Percentiles rank a stretch among this genome's conserved stretches.
Conservation (phyloP, 1,140 invertebrate genomes). For the Lepidurus apus region DNA sequence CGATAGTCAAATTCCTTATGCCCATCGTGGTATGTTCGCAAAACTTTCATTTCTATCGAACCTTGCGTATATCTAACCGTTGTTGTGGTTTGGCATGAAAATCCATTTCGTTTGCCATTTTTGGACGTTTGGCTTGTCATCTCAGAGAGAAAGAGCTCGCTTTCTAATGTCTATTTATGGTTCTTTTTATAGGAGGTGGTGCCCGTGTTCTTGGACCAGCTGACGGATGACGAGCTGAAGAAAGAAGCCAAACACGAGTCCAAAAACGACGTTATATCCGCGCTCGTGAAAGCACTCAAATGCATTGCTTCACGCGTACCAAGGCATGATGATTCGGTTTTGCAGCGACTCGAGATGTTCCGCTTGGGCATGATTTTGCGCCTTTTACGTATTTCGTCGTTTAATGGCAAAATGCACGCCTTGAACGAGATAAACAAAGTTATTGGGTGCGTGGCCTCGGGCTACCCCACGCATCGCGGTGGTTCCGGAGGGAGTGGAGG, state of each 20-base stretch:
- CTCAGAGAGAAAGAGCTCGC: too few species aligned
- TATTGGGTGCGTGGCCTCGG: constrained; percentile 75
- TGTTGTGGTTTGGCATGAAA: not conserved
- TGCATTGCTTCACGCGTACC: constrained; percentile 70
- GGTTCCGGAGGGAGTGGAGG: constrained; percentile 36
- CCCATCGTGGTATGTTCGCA: constrained; percentile 73
- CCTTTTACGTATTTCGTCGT: constrained; percentile 88
- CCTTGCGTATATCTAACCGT: not conserved
- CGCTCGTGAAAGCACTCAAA: constrained; percentile 83
- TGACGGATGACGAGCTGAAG: constrained; percentile 96
- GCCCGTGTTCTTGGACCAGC: constrained; percentile 80
- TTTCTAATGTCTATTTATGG: constrained; percentile 22
- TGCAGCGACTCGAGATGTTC: constrained; percentile 88
- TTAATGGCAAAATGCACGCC: constrained; percentile 99
- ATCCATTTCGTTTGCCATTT: not conserved
- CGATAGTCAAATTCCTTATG: constrained; percentile 87
- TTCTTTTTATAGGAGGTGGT: constrained; percentile 69
- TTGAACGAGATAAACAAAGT: constrained; percentile 98
- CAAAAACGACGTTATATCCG: constrained; percentile 85
- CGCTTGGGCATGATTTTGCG: constrained; percentile 90
- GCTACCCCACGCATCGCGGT: constrained; percentile 59
- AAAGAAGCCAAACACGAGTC: constrained; percentile 94
- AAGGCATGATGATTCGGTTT: constrained; percentile 68
- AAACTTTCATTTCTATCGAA: not conserved
- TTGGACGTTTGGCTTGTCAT: too few species aligned